Evolutionary conservation across 2,113 vertebrate species (phyloP).

Genomic region (Petromus typicus): DNA sequence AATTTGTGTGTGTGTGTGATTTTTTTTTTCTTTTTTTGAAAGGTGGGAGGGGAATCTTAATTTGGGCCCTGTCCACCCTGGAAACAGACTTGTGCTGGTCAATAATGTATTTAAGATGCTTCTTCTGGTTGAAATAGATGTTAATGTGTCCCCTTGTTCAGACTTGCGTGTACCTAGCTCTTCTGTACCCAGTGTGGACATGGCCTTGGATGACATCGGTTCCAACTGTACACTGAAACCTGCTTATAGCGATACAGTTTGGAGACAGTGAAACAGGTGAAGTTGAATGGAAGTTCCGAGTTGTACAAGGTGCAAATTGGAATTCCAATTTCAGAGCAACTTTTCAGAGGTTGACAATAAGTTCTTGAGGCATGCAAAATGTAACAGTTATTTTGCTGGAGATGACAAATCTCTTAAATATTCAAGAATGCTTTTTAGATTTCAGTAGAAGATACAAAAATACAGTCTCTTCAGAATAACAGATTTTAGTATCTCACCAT

Average conservation of each 20-base stretch:
- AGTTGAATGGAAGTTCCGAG: conserved; percentile 85
- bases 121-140: conserved; percentile 80
- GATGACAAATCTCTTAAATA: conserved; percentile 78
- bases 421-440: conserved; percentile 75
- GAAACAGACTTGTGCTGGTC: conserved; percentile 85
- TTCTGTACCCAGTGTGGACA: conserved; percentile 86
- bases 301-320: conserved; percentile 84
- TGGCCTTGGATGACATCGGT: conserved; percentile 84
- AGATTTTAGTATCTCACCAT: conserved; percentile 64
- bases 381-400: conserved; percentile 78
- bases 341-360: conserved; percentile 80
- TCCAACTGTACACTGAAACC: conserved; percentile 85
- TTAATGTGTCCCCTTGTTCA: conserved; percentile 84
- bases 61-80: conserved; percentile 85
- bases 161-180: conserved; percentile 83
- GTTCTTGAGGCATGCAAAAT: conserved; percentile 82
- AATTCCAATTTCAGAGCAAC: conserved; percentile 82
- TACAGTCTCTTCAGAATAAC: conserved; percentile 66
- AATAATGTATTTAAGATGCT: conserved; percentile 78
- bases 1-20: conserved; percentile 77
- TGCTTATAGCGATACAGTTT: conserved; percentile 85
- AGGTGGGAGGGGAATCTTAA: conserved; percentile 71
- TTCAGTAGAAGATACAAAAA: conserved; percentile 70
- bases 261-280: conserved; percentile 84
- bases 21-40: conserved; percentile 43